Evolutionary conservation across 2,113 vertebrate species (phyloP).

Genomic region (Gobius niger): DNA sequence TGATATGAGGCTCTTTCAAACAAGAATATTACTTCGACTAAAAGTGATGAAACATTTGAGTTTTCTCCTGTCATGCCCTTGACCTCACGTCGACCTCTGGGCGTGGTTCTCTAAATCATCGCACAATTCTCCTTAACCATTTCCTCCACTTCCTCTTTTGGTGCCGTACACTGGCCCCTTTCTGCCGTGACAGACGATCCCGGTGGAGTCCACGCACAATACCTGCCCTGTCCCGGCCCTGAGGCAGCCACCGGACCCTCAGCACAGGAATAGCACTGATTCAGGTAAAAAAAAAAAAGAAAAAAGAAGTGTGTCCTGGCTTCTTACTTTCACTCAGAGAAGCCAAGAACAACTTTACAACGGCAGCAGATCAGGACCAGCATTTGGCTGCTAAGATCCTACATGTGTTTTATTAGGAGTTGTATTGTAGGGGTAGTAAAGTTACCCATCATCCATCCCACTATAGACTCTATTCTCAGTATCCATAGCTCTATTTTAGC

Average conservation of each 20-base stretch:
- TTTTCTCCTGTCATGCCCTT: not conserved
- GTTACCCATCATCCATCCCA: too few species aligned
- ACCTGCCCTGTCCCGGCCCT: slow-evolving; percentile 67
- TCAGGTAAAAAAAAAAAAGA: not conserved
- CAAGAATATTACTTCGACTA: too few species aligned
- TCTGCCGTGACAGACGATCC: slow-evolving; percentile 30
- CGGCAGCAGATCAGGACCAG: slow-evolving; percentile 40
- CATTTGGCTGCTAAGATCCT: slow-evolving; percentile 25
- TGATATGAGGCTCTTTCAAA: too few species aligned
- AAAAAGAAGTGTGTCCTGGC: not conserved
- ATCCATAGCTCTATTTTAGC: too few species aligned
- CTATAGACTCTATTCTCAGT: too few species aligned
- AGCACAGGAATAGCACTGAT: slow-evolving; percentile 53
- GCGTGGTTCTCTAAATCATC: not conserved
- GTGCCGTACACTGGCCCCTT: slow-evolving; percentile 48
- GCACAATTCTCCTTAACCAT: not conserved
- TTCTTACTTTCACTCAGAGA: slow-evolving; percentile 19
- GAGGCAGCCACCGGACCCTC: slow-evolving; percentile 54
- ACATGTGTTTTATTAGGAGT: not conserved
- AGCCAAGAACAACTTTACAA: slow-evolving; percentile 54
- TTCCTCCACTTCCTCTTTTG: not conserved
- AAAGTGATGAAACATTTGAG: not conserved
- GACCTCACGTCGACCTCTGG: not conserved
- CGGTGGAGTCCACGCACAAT: slow-evolving; percentile 54
- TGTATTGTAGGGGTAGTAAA: too few species aligned